Conservation (phyloP, 2,113 vertebrate genomes). For the Rhabdornis inornatus region DNA sequence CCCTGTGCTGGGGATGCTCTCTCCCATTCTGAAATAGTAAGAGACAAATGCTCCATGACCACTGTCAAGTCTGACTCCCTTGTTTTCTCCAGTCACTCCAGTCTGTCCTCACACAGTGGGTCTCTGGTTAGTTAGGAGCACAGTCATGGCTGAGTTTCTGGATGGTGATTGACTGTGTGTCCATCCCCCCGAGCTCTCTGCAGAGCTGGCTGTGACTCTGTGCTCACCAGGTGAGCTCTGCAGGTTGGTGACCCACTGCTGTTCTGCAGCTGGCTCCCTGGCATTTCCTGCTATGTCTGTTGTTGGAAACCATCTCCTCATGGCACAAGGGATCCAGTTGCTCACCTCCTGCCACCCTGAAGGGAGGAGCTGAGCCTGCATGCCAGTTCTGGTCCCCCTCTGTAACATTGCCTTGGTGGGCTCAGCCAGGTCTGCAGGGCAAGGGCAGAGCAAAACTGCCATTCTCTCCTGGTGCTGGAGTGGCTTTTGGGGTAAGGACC, state of each 20-base stretch:
- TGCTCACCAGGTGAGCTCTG: not conserved
- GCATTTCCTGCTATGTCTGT: not conserved
- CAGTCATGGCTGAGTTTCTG: not conserved
- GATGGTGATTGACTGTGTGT: not conserved
- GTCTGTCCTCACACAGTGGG: not conserved
- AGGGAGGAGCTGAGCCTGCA: not conserved
- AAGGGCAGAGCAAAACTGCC: not conserved
- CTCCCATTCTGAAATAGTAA: not conserved
- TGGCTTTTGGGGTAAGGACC: not conserved
- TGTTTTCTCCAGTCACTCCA: not conserved
- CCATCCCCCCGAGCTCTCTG: rapidly evolving
- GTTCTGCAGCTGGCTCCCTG: not conserved
- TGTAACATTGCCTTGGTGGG: rapidly evolving
- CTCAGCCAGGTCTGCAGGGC: not conserved
- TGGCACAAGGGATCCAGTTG: not conserved
- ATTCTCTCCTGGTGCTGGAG: rapidly evolving
- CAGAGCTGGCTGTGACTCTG: not conserved
- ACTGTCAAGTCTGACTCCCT: rapidly evolving
- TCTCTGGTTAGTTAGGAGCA: not conserved
- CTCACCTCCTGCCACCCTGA: not conserved
- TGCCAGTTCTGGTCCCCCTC: rapidly evolving
- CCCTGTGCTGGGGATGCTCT: rapidly evolving
- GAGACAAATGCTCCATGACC: not conserved
- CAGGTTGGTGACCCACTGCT: not conserved
- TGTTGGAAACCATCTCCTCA: not conserved